These are phyloP conservation scores for Aselliscus stoliczkanus DNA, from an alignment of 2,797 vertebrate species.

Conservation along the genomic window DNA sequence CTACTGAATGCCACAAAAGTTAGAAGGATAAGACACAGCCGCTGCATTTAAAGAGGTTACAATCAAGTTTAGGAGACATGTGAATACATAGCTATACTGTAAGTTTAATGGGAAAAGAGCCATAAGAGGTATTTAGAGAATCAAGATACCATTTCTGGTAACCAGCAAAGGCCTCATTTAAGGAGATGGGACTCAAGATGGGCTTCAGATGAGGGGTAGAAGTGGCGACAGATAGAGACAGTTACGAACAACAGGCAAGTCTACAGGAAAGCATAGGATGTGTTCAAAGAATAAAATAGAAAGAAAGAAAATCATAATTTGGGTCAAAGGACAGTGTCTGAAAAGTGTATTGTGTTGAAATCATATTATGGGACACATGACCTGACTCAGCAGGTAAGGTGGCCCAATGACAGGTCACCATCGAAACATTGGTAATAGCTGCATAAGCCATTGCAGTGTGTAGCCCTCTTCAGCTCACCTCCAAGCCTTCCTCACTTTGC, in stretches of 20 bases:
- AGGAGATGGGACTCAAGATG: background rate
- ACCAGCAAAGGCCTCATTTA: background rate
- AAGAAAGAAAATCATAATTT: background rate
- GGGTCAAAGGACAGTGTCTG: background rate
- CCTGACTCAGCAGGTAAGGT: background rate
- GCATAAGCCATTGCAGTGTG: background rate
- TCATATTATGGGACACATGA: background rate
- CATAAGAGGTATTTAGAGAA: background rate
- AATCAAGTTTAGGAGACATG: background rate
- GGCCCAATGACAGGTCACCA: background rate
- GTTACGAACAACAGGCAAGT: background rate
- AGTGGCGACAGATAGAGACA: background rate
- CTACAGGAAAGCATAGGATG: background rate
- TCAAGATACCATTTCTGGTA: background rate
- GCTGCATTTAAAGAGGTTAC: background rate
- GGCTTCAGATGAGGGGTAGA: background rate
- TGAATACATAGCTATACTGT: background rate
- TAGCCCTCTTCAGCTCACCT: background rate
- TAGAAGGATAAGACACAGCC: background rate
- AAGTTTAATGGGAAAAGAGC: background rate
- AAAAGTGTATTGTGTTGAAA: background rate
- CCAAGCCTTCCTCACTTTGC: background rate
- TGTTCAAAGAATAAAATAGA: background rate
- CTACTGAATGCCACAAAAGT: background rate
- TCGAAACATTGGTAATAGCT: background rate